Percentiles rank a stretch among this genome's conserved stretches.
Conservation (phyloP, 2,797 vertebrate genomes). For the Notolepis coatsorum region DNA sequence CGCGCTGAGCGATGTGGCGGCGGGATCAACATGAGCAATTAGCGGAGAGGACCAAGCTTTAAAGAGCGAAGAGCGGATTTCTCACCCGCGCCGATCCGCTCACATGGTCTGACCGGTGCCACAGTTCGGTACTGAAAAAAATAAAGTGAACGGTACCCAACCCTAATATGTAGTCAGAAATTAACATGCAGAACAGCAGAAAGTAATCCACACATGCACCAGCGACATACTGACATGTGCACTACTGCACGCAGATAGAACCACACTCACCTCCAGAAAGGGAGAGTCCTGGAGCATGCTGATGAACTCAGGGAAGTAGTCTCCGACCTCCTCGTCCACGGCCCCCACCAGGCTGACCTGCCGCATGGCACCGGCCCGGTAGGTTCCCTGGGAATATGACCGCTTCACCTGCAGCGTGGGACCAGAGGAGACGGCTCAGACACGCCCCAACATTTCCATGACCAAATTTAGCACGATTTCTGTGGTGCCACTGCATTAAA, state of each 20-base stretch:
- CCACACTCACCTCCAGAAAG: conserved; percentile 91
- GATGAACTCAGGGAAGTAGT: conserved; percentile 98
- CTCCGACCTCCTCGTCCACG: conserved; percentile 98
- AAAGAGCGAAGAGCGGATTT: too few species aligned
- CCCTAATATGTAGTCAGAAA: background rate
- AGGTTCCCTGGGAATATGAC: conserved; percentile 98
- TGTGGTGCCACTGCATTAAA: too few species aligned
- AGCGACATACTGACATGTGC: background rate
- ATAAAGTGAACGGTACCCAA: too few species aligned
- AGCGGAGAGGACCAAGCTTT: too few species aligned
- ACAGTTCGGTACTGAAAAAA: too few species aligned
- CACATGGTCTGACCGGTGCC: too few species aligned
- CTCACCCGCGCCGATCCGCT: too few species aligned
- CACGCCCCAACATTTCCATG: background rate
- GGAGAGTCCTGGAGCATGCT: conserved; percentile 95
- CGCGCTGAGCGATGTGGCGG: too few species aligned
- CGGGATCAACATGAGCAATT: too few species aligned
- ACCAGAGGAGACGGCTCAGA: conserved; percentile 25
- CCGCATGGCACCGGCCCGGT: conserved; percentile 97
- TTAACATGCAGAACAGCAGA: conserved; percentile 2
- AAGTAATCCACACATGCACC: background rate
- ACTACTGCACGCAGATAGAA: background rate
- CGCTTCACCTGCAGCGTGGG: conserved; percentile 89
- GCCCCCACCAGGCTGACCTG: conserved; percentile 98
- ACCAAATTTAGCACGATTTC: too few species aligned